Base-by-base conservation (phyloP, 37 sponge, comb jelly and placozoan genomes). In the Diacarnus erythraeanus region DNA sequence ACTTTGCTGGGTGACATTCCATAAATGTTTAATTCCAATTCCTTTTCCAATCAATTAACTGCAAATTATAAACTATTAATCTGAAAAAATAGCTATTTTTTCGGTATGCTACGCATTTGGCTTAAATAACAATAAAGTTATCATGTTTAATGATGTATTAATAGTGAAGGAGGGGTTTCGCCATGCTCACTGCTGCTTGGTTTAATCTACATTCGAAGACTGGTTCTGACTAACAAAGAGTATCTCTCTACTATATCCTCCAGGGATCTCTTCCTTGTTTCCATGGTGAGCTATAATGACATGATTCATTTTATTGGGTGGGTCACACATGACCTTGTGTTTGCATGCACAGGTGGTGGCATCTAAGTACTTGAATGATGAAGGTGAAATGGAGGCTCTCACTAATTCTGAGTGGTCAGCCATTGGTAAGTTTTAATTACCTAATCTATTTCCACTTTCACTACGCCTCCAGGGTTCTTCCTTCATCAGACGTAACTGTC, bases 281-380 rank as follows among this genome's bases (percentile, higher is more conserved):
- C 88, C 60, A 76, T 92, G 92, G 91, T 91, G 60, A 65, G 61
- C n/a, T n/a, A n/a, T n/a, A n/a, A n/a, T n/a, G n/a, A n/a, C n/a
- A n/a, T n/a, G n/a, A 25, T 42, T 27, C 15, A 35, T 37, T 17
- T 69, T 42, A 33, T 39, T 5, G 22, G n/a, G 22, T 25, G 27
- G 5, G 21, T 60, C 9, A 31, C 39, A 61, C 57, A 38, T 68
- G 69, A 35, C 38, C 8, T 68, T 3, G 38, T 25, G 22, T 30
- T 12, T 10, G 17, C 34, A 31, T 65, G 66, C 17, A 21, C 82
- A 88, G 94, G 47, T 93, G 43, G 81, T 81, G 3, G 87, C 90
- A 1, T 85, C 82, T n/a, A 89, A 89, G 66, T 88, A 89, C 83
- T 33, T 89, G 69, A 85, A 89, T 36, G 90, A 92, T 69, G 87